phyloP scores from a whole-genome alignment of 2,113 vertebrate species.

The Cricetomys ansorgei region DNA sequence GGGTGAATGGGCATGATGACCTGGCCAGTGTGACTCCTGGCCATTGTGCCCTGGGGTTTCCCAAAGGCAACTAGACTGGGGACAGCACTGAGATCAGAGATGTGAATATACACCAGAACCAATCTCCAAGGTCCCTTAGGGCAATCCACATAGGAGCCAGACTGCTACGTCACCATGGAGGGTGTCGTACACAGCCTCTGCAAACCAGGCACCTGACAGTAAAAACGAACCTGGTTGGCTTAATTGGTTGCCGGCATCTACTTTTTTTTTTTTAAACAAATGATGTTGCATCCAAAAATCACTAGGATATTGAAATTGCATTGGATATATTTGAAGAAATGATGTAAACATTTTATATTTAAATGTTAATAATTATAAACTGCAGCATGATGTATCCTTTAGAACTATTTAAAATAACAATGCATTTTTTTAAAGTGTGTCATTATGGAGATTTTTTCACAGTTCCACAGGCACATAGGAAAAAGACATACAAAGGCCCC shows the following conservation, averaged over 20 bases:
- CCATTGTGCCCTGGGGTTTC: background rate
- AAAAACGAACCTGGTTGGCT: background rate
- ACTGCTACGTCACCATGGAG: background rate
- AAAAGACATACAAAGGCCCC: background rate
- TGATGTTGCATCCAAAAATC: conserved; percentile 28
- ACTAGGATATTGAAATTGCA: conserved; percentile 51
- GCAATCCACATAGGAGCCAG: background rate
- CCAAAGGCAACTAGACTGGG: background rate
- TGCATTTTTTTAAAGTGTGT: background rate
- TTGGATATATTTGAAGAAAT: conserved; percentile 43
- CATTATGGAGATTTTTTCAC: conserved; percentile 3
- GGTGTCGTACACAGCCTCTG: background rate
- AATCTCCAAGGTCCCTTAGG: background rate
- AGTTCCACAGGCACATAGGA: background rate
- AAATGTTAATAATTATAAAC: conserved; percentile 49
- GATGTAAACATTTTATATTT: conserved; percentile 55
- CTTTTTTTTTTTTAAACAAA: conserved; percentile 57
- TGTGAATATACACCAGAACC: background rate
- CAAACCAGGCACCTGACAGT: background rate
- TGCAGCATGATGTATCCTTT: background rate
- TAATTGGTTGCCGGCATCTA: background rate
- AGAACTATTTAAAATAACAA: conserved; percentile 48
- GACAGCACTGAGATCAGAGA: background rate
- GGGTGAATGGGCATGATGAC: background rate
- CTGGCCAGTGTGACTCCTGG: background rate